These are phyloP conservation scores for Anableps anableps DNA, from an alignment of 2,797 vertebrate genomes.

Conservation along the genomic window DNA sequence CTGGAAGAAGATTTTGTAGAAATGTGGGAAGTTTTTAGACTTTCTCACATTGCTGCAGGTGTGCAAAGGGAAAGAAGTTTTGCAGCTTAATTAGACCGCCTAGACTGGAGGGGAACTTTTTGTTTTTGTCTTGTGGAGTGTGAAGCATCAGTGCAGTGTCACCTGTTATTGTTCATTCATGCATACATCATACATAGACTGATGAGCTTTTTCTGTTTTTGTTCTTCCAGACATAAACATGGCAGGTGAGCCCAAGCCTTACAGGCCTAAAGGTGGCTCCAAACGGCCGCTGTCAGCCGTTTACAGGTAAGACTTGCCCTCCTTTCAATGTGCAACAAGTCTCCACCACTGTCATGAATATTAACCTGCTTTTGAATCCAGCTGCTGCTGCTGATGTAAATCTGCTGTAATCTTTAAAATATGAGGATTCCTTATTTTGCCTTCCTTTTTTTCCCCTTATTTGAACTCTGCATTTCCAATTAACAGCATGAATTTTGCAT, in stretches of 20 bases:
- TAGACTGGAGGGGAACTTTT: background rate
- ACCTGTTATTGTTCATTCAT: background rate
- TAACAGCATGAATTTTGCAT: constrained; percentile 25
- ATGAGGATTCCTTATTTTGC: constrained; percentile 13
- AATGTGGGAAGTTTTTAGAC: background rate
- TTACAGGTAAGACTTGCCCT: constrained; percentile 85
- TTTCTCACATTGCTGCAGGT: background rate
- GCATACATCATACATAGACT: background rate
- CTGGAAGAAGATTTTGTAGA: background rate
- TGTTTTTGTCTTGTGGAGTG: background rate
- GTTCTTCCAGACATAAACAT: constrained; percentile 93
- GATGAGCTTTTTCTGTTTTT: background rate
- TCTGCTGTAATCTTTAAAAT: constrained; percentile 25
- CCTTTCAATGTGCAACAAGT: background rate
- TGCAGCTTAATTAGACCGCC: background rate
- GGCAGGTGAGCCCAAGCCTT: constrained; percentile 98
- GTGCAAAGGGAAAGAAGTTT: background rate
- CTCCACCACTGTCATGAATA: constrained; percentile 17
- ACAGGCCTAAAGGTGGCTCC: constrained; percentile 93
- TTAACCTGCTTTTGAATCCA: constrained; percentile 10
- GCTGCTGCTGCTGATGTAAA: constrained; percentile 36
- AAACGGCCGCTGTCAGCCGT: constrained; percentile 96
- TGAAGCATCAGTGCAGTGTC: background rate
- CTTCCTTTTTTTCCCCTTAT: background rate
- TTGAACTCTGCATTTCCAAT: constrained; percentile 47